Conservation (phyloP, 2,888 invertebrate genomes). For the Eristalis tenax region DNA sequence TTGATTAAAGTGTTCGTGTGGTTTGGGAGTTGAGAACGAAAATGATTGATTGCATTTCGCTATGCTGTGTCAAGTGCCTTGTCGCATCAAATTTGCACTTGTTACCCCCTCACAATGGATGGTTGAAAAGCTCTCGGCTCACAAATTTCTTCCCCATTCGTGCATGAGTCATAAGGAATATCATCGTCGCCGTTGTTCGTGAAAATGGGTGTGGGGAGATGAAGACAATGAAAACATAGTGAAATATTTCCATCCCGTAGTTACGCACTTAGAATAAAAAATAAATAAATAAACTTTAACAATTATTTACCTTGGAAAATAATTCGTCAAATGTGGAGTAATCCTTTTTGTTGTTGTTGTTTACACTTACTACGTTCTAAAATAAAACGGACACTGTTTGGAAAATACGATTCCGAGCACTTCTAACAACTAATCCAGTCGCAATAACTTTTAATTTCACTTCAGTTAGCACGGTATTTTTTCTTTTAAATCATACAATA, state of each 20-base stretch:
- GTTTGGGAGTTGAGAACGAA: neutral
- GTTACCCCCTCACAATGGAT: constrained; percentile 3
- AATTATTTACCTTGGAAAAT: constrained; percentile 39
- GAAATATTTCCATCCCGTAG: neutral
- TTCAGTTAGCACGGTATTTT: neutral
- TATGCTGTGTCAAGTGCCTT: constrained; percentile 20
- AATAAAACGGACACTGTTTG: neutral
- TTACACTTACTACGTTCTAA: neutral
- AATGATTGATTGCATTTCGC: constrained; percentile 1
- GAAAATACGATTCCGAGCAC: neutral
- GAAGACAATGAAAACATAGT: constrained; percentile 22
- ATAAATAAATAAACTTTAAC: too few relatives aligned
- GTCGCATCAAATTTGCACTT: constrained; percentile 42
- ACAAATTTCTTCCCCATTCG: constrained; percentile 9
- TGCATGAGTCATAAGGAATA: constrained; percentile 61
- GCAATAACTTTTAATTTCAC: constrained; percentile 6
- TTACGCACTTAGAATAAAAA: neutral
- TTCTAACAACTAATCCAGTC: neutral
- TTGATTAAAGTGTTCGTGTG: neutral
- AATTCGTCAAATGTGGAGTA: constrained; percentile 9
- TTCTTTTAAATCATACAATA: constrained; percentile 23
- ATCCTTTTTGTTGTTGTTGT: constrained; percentile 40
- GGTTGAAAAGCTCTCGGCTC: constrained; percentile 6
- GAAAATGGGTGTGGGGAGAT: constrained; percentile 61
- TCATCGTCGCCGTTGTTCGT: constrained; percentile 58